Conservation (phyloP, 2,797 vertebrate species). For the Gambusia yucatana region DNA sequence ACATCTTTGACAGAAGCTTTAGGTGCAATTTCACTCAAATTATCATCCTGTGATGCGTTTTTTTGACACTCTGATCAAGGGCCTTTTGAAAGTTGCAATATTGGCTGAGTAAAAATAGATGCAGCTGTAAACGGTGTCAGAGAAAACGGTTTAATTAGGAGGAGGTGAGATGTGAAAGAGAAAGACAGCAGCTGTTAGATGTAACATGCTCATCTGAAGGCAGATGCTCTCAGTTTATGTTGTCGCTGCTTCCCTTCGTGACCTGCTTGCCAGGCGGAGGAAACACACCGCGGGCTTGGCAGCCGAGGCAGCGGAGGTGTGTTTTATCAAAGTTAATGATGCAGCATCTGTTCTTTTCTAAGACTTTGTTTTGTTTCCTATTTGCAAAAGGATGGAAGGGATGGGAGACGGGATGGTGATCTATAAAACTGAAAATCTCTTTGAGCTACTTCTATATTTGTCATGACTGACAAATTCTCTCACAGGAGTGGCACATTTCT, state of each 20-base stretch:
- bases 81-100: not conserved
- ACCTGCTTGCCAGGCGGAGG: slow-evolving; percentile 36
- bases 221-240: slow-evolving; percentile 41
- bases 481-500: not conserved
- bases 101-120: slow-evolving; percentile 12
- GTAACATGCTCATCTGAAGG: slow-evolving; percentile 39
- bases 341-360: slow-evolving; percentile 32
- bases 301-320: slow-evolving; percentile 26
- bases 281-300: slow-evolving; percentile 30
- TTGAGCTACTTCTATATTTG: slow-evolving; percentile 1
- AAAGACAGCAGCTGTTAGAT: slow-evolving; percentile 37
- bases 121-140: not conserved
- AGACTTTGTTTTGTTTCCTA: slow-evolving; percentile 23
- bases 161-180: slow-evolving; percentile 15
- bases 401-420: not conserved
- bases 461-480: slow-evolving; percentile 1
- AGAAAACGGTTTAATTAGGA: slow-evolving; percentile 5
- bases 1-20: slow-evolving; percentile 9
- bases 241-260: slow-evolving; percentile 37
- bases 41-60: not conserved
- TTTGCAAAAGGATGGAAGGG: slow-evolving; percentile 8
- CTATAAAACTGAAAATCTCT: not conserved
- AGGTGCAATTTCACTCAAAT: slow-evolving; percentile 1
- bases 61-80: not conserved
- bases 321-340: slow-evolving; percentile 48